Evolutionary conservation across 2,113 vertebrate genomes (phyloP).

Genomic region (Hyperopisus bebe): DNA sequence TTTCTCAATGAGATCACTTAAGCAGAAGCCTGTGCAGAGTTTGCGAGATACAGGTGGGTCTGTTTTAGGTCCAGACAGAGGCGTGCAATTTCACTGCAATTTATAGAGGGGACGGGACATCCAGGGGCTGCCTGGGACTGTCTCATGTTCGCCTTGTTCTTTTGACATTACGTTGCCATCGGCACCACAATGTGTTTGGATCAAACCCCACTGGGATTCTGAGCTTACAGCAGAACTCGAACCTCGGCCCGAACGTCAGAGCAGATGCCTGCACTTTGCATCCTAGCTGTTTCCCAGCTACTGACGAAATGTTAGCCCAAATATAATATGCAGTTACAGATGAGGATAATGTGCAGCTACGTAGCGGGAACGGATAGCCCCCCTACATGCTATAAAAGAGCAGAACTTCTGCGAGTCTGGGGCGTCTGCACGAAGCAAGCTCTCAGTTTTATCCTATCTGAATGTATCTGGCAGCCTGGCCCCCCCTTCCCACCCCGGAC

Average conservation of each 20-base stretch:
- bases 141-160: neutral
- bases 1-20: neutral
- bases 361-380: neutral
- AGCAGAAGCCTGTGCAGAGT: neutral
- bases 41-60: neutral
- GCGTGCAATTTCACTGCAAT: neutral
- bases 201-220: neutral
- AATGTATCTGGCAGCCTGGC: neutral
- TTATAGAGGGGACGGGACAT: neutral
- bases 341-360: neutral
- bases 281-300: neutral
- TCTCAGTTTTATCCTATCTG: neutral
- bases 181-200: neutral
- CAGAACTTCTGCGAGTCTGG: neutral
- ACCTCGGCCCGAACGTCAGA: neutral
- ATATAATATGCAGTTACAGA: neutral
- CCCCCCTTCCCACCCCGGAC: slow-evolving; percentile 41
- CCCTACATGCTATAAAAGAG: neutral
- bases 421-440: neutral
- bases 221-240: neutral
- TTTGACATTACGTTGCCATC: neutral
- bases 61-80: neutral
- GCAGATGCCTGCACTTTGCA: neutral
- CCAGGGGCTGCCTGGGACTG: neutral
- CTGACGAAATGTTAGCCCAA: neutral